Evolutionary conservation across 2,888 invertebrate species (phyloP), one percentile per base, ranked within the genome.

Genomic region (Trachelus troglodyta): DNA sequence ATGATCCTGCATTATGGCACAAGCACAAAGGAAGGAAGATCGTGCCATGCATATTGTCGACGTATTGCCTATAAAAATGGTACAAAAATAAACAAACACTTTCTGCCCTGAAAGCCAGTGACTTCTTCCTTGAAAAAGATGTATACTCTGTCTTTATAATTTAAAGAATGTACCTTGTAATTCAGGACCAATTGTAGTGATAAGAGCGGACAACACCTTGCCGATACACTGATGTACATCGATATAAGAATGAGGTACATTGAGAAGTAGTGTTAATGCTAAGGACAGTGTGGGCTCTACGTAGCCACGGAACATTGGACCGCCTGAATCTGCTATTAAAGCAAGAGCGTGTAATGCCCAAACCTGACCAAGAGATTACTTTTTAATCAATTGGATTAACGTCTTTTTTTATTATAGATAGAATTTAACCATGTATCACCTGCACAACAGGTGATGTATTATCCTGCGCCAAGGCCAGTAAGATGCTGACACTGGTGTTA

Each of bases 181-280:
- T 92, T 99, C 99, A 0, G 99, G 99, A 1, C 99, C 99, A 79
- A 99, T 97, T 1, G 98, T 98, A 9, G 99, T 99, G 77, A 99
- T 99, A 76, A 99, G 93, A 1, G 99, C 99, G 0, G 98, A 97
- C 35, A 99, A 92, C 84, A 98, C 95, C 90, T 98, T 96, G 0
- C 98, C 99, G 80, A 98, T 96, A 88, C 98, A 97, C 89, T 97
- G 96, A 91, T 98, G 98, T 33, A 99, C 95, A 90, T 98, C 98
- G 68, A 97, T 97, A 87, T 96, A 95, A 79, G 96, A 96, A 69
- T 98, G 96, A 9, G 98, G 97, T n/a, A 98, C 97, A 77, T 95
- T 95, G 81, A 98, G 94, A 76, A 98, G 93, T 77, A 99, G 93
- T 89, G 98, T 98, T 79, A 99, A 92, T n/a, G 97, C 96, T 76